Evolutionary conservation across 2,888 invertebrate species (phyloP), one percentile per base, ranked within the genome.

Genomic region (Drosophila lacicola): DNA sequence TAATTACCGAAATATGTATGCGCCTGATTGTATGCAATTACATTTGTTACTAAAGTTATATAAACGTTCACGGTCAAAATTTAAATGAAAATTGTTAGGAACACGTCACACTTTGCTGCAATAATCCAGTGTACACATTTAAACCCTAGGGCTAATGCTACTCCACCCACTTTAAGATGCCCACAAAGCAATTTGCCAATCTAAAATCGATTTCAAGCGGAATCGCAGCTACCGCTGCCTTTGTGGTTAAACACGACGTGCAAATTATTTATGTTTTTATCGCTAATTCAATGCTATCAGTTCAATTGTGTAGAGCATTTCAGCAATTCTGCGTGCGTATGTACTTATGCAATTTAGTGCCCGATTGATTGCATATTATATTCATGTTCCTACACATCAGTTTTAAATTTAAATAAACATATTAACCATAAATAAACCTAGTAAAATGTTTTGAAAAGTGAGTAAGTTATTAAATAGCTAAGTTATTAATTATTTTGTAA

Each of bases 251-350:
- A 61, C 72, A 66, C 73, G 67, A 55, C 69, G 58, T 69, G 72
- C 29, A 29, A 8, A 29, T 29, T 8, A 29, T 29, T 29, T 75
- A 60, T 68, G 71, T 88, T 82, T 75, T 76, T 88, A 86, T 88
- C 81, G 68, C 78, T 70, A 82, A 80, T 82, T 70, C 66, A 82
- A 68, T 82, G 72, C 80, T 74, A 88, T 88, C 77, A 70, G 73
- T 88, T 89, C 88, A 82, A 80, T 82, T 77, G 71, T 74, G 69
- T 74, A 80, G 89, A 89, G 85, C 88, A 85, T 90, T 85, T 80
- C 78, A 64, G 70, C 90, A 88, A 90, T 78, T 74, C 55, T 66
- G 34, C 50, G 42, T 64, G 54, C 37, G 53, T 53, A 50, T 61
- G 54, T 4, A 54, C 47, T 67, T 57, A 41, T 65, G 63, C 70